Conservation (phyloP, 2,797 vertebrate genomes). For the Spea hammondii region DNA sequence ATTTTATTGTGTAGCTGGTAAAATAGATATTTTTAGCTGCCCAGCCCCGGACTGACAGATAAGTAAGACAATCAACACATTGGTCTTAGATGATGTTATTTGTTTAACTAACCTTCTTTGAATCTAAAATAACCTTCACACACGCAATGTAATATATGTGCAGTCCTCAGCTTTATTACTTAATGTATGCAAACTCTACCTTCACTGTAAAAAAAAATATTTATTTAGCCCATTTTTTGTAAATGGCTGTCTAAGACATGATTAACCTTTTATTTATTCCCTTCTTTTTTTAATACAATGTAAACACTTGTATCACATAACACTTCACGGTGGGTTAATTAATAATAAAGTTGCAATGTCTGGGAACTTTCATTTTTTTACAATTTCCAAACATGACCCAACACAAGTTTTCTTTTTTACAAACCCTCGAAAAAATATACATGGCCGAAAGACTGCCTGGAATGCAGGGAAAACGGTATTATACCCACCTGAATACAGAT, state of each 20-base stretch:
- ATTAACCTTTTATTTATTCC: too few species aligned
- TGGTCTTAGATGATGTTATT: slow-evolving; percentile 8
- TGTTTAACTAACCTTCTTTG: slow-evolving; percentile 16
- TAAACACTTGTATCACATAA: not conserved
- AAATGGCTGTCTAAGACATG: not conserved
- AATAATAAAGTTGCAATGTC: not conserved
- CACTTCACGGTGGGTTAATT: not conserved
- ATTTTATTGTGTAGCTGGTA: slow-evolving; percentile 19
- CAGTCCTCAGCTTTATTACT: not conserved
- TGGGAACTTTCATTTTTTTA: not conserved
- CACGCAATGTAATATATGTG: not conserved
- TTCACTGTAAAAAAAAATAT: too few species aligned
- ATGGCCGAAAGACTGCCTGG: not conserved
- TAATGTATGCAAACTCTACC: too few species aligned
- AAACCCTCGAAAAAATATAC: not conserved
- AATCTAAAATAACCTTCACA: slow-evolving; percentile 12
- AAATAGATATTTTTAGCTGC: slow-evolving; percentile 16
- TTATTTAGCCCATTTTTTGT: not conserved
- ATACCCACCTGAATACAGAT: not conserved
- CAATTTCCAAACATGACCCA: not conserved
- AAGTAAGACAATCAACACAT: slow-evolving; percentile 7
- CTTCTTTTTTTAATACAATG: too few species aligned
- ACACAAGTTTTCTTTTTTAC: not conserved
- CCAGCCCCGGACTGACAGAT: not conserved
- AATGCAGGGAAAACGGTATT: not conserved